Evolutionary conservation across 2,888 invertebrate species (phyloP).

Genomic region (Eutolmus rufibarbis): DNA sequence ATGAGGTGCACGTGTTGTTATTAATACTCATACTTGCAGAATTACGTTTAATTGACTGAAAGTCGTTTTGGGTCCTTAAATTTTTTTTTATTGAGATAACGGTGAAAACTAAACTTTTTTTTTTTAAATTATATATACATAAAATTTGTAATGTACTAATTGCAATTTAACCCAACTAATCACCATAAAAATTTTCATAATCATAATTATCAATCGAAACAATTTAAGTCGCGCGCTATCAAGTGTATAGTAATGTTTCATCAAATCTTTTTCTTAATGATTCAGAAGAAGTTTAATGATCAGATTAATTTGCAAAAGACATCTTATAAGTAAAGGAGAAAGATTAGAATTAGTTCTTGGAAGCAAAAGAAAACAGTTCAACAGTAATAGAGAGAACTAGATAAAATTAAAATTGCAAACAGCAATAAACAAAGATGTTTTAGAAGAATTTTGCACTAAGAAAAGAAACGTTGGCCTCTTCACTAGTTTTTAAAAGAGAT

Average conservation of each 20-base stretch:
- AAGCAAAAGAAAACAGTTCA: not conserved
- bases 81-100: slow-evolving; percentile 39
- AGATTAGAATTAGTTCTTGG: slow-evolving; percentile 3
- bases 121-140: slow-evolving; percentile 43
- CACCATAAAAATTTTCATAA: slow-evolving; percentile 29
- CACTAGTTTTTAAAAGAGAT: slow-evolving; percentile 37
- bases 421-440: slow-evolving; percentile 35
- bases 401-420: not conserved
- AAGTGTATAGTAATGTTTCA: slow-evolving; percentile 3
- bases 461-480: slow-evolving; percentile 52
- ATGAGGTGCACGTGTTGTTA: not conserved
- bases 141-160: slow-evolving; percentile 46
- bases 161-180: slow-evolving; percentile 38
- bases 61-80: slow-evolving; percentile 18
- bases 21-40: not conserved
- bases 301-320: slow-evolving; percentile 27
- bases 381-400: not conserved
- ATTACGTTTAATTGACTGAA: not conserved
- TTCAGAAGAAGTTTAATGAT: slow-evolving; percentile 5
- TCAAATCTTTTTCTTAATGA: slow-evolving; percentile 10
- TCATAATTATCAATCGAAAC: slow-evolving; percentile 20
- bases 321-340: slow-evolving; percentile 30
- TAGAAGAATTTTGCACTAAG: slow-evolving; percentile 32
- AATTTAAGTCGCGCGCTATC: not conserved
- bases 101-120: slow-evolving; percentile 45